phyloP scores from a whole-genome alignment of 1,140 invertebrate species.

The Drosophila azteca region DNA sequence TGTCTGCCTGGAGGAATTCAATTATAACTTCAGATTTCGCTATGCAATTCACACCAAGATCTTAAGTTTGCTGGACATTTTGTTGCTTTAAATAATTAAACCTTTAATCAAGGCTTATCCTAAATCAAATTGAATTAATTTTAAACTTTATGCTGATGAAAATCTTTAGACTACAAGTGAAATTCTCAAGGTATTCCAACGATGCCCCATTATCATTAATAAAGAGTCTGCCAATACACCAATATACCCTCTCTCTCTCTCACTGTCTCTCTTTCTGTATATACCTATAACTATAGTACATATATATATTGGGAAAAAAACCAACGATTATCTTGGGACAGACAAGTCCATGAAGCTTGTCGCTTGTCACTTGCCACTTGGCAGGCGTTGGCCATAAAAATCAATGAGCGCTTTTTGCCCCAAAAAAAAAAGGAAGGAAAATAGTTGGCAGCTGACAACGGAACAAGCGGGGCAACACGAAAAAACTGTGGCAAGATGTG shows the following conservation, averaged over 20 bases:
- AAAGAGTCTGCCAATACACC: slow-evolving; percentile 22
- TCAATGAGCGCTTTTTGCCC: slow-evolving; percentile 66
- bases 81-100: no score
- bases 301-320: not conserved
- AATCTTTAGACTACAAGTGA: not conserved
- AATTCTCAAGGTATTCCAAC: not conserved
- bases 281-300: no score
- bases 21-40: not conserved
- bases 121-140: no score
- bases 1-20: not conserved
- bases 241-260: slow-evolving; percentile 6
- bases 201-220: slow-evolving; percentile 4
- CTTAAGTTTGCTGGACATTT: no score
- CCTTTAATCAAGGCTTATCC: no score
- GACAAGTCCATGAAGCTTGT: slow-evolving; percentile 46
- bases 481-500: slow-evolving; percentile 53
- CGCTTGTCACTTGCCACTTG: slow-evolving; percentile 54
- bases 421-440: slow-evolving; percentile 7
- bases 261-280: not conserved
- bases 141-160: not conserved
- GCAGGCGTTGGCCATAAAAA: slow-evolving; percentile 74
- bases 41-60: no score
- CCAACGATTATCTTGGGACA: slow-evolving; percentile 44
- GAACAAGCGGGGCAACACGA: slow-evolving; percentile 32
- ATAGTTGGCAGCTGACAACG: slow-evolving; percentile 71